A percentile compares a stretch with the other conserved stretches of the same genome.
Conservation (phyloP, 2,888 invertebrate species). For the Philhelius pedissequus region DNA sequence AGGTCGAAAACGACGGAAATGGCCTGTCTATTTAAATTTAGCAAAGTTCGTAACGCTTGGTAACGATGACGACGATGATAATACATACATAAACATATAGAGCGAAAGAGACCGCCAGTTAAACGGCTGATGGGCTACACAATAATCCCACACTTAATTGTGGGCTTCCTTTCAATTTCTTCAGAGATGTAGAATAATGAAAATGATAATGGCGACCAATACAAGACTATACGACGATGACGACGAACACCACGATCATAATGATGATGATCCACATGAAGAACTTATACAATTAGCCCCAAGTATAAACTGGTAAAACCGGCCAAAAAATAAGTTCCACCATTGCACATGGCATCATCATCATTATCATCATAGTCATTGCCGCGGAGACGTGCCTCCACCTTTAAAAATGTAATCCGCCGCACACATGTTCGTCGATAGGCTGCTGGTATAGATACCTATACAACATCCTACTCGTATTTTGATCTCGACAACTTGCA, state of each 20-base stretch:
- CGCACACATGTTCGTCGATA: conserved; percentile 16
- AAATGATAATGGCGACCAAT: conserved; percentile 21
- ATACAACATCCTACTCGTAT: conserved; percentile 12
- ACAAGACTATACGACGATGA: background rate
- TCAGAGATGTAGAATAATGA: conserved; percentile 51
- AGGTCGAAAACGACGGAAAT: conserved; percentile 63
- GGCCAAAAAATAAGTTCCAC: conserved; percentile 36
- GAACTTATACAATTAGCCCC: conserved; percentile 58
- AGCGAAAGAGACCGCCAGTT: conserved; percentile 26
- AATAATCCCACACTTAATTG: conserved; percentile 62
- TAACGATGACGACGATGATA: conserved; percentile 30
- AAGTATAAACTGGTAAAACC: conserved; percentile 61
- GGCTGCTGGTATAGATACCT: too few species aligned
- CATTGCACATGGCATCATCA: conserved; percentile 51
- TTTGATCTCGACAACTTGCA: conserved; percentile 50
- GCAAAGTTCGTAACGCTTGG: conserved; percentile 37
- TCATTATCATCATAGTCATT: background rate
- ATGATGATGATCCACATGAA: conserved; percentile 53
- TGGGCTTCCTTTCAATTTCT: conserved; percentile 63
- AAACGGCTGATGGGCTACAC: conserved; percentile 36
- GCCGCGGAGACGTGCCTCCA: conserved; percentile 51
- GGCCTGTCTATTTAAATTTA: conserved; percentile 49
- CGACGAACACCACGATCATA: conserved; percentile 7
- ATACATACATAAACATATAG: background rate
- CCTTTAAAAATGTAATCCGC: conserved; percentile 42